These are phyloP conservation scores for Edolisoma coerulescens DNA, from an alignment of 2,113 vertebrate species.

Conservation along the genomic window DNA sequence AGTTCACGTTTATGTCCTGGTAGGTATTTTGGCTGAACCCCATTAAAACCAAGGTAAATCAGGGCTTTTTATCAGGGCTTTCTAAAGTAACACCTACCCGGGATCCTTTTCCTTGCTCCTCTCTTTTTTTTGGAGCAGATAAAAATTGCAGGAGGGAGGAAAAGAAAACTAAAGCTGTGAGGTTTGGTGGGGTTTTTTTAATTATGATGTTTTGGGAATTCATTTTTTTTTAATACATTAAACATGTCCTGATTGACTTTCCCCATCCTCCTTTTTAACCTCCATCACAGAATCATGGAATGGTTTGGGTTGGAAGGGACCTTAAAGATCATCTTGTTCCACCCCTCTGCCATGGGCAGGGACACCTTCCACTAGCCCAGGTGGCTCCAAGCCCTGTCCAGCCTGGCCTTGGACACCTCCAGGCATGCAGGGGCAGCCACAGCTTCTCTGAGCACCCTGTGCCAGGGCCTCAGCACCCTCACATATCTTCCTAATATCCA, in stretches of 20 bases:
- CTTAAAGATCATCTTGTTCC: fast-evolving
- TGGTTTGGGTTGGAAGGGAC: neutral
- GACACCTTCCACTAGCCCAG: fast-evolving
- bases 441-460: neutral
- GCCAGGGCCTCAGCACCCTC: fast-evolving
- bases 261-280: fast-evolving
- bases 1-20: neutral
- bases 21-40: neutral
- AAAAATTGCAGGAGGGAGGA: neutral
- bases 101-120: neutral
- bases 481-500: neutral
- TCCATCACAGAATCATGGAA: neutral
- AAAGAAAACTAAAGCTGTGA: neutral
- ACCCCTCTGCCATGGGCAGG: neutral
- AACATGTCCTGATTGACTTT: neutral
- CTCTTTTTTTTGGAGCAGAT: neutral
- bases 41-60: neutral
- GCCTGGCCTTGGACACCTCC: neutral
- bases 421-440: neutral
- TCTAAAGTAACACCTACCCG: neutral
- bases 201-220: neutral
- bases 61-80: neutral
- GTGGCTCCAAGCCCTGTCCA: fast-evolving
- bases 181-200: neutral
- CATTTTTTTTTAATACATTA: neutral